These are phyloP conservation scores for Morelia viridis DNA, from an alignment of 2,797 vertebrate species.

Conservation along the genomic window DNA sequence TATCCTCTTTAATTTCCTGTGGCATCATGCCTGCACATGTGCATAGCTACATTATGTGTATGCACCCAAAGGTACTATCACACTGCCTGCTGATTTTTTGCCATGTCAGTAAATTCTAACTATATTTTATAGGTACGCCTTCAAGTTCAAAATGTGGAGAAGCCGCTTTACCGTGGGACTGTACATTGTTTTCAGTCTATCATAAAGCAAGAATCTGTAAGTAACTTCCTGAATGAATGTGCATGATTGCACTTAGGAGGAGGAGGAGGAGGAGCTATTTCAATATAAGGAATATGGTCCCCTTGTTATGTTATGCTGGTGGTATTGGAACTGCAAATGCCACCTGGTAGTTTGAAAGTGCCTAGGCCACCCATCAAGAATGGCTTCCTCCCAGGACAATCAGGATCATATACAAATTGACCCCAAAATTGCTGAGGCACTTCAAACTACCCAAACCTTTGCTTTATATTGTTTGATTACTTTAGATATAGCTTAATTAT, in stretches of 20 bases:
- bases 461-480: not conserved
- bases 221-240: slow-evolving; percentile 57
- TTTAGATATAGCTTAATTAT: not conserved
- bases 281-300: not conserved
- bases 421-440: not conserved
- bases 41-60: slow-evolving; percentile 33
- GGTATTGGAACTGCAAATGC: not conserved
- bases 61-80: slow-evolving; percentile 30
- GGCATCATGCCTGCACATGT: slow-evolving; percentile 37
- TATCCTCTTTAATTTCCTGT: not conserved
- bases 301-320: not conserved
- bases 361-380: not conserved
- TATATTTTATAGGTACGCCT: slow-evolving; percentile 86
- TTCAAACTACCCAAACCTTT: not conserved
- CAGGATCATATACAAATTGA: not conserved
- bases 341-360: not conserved
- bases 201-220: slow-evolving; percentile 90
- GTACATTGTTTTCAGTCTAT: slow-evolving; percentile 96
- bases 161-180: slow-evolving; percentile 92
- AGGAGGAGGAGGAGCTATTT: not conserved
- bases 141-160: slow-evolving; percentile 90
- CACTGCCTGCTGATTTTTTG: slow-evolving; percentile 2
- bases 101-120: slow-evolving; percentile 31
- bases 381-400: not conserved
- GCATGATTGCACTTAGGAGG: not conserved